Evolutionary conservation across 2,888 invertebrate genomes (phyloP).

Genomic region (Cheilosia urbana): DNA sequence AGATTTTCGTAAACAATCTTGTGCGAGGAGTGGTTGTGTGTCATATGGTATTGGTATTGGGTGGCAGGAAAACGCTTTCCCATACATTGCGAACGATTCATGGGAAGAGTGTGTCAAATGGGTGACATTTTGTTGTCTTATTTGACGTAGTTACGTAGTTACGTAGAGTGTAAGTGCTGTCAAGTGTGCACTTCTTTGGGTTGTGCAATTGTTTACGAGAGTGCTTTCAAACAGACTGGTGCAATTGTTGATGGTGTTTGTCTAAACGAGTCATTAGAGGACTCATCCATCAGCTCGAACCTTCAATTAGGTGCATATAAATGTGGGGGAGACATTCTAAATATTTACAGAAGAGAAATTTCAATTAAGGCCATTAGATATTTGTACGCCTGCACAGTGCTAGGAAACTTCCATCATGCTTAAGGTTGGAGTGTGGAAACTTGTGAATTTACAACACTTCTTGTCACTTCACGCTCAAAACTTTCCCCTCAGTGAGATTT

Average conservation of each 20-base stretch:
- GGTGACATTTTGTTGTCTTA: conserved; percentile 55
- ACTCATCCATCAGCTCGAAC: too few relatives aligned
- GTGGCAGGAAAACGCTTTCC: conserved; percentile 20
- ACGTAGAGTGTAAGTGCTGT: conserved; percentile 32
- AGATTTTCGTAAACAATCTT: conserved; percentile 66
- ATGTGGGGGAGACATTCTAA: too few relatives aligned
- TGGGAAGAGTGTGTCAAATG: conserved; percentile 35
- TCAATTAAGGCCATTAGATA: too few relatives aligned
- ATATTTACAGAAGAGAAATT: too few relatives aligned
- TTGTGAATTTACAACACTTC: too few relatives aligned
- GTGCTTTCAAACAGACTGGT: conserved; percentile 14
- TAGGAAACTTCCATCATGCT: too few relatives aligned
- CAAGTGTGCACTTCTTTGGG: conserved; percentile 40
- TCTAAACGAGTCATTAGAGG: too few relatives aligned
- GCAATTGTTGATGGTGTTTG: conserved; percentile 11
- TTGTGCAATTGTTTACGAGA: conserved; percentile 58
- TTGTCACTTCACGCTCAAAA: too few relatives aligned
- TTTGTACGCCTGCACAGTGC: too few relatives aligned
- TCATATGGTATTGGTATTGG: conserved; percentile 7
- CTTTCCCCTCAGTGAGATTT: too few relatives aligned
- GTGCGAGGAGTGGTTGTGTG: conserved; percentile 16
- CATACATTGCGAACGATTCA: conserved; percentile 16
- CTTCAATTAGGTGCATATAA: too few relatives aligned
- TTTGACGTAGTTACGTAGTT: conserved; percentile 45
- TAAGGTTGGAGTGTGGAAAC: too few relatives aligned